phyloP scores from a whole-genome alignment of 2,113 vertebrate species.

The Ptyas mucosa region DNA sequence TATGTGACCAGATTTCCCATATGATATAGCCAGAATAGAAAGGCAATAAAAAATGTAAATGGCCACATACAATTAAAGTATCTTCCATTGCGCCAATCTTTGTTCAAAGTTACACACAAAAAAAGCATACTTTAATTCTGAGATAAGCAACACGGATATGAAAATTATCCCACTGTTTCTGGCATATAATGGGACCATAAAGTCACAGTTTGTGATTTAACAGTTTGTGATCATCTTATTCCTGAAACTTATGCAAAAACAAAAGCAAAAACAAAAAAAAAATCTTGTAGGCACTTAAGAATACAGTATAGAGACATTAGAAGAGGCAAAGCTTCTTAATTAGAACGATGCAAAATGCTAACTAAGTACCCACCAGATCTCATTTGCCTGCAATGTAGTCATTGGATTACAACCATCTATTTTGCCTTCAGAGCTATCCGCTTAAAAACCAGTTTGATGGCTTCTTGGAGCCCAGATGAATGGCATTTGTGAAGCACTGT shows the following conservation, averaged over 20 bases:
- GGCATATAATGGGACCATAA: slow-evolving; percentile 2
- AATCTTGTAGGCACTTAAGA: background rate
- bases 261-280: background rate
- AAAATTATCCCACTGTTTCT: slow-evolving; percentile 26
- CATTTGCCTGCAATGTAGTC: background rate
- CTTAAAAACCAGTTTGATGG: slow-evolving; percentile 20
- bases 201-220: background rate
- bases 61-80: slow-evolving; percentile 48
- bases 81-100: slow-evolving; percentile 30
- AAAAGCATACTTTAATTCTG: slow-evolving; percentile 29
- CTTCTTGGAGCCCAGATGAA: slow-evolving; percentile 10
- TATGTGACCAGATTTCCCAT: slow-evolving; percentile 18
- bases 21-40: slow-evolving; percentile 20
- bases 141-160: background rate
- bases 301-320: background rate
- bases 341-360: background rate
- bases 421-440: background rate
- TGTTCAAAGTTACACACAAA: slow-evolving; percentile 23
- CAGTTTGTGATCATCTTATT: background rate
- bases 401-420: background rate
- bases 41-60: slow-evolving; percentile 35
- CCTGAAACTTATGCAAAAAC: background rate
- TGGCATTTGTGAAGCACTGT: slow-evolving; percentile 13
- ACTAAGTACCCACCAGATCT: background rate
- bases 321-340: background rate